A percentile compares a stretch with the other conserved stretches of the same genome.
phyloP scores from a whole-genome alignment of 2,113 vertebrate genomes.

The Zeus faber region DNA sequence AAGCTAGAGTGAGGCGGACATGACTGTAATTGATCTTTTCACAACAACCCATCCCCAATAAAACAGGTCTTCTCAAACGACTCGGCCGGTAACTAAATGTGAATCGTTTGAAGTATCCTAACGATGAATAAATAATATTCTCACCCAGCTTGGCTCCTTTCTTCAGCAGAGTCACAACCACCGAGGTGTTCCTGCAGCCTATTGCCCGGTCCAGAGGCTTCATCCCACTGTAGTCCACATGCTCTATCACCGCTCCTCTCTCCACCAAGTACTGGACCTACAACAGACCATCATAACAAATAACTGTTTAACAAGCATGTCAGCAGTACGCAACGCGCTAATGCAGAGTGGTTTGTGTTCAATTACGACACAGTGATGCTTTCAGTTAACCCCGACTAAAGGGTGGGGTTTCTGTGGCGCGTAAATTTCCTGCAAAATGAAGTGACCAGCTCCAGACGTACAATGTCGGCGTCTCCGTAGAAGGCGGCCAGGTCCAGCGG shows the following conservation, averaged over 20 bases:
- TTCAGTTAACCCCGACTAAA: slow-evolving; percentile 16
- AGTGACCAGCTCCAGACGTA: slow-evolving; percentile 69
- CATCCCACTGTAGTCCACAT: slow-evolving; percentile 96
- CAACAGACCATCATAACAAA: neutral
- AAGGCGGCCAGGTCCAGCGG: slow-evolving; percentile 95
- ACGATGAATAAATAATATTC: slow-evolving; percentile 5
- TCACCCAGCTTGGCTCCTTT: slow-evolving; percentile 96
- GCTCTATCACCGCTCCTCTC: slow-evolving; percentile 92
- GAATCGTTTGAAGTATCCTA: neutral
- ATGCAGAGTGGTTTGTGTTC: slow-evolving; percentile 18
- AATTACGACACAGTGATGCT: slow-evolving; percentile 17
- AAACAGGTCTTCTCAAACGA: too few relatives aligned
- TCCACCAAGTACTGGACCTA: slow-evolving; percentile 98
- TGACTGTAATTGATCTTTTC: too few relatives aligned
- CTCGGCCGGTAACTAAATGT: neutral
- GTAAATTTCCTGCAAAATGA: slow-evolving; percentile 7
- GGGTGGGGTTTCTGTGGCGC: neutral
- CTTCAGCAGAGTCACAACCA: slow-evolving; percentile 89
- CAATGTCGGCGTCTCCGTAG: slow-evolving; percentile 93
- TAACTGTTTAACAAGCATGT: neutral
- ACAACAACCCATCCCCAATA: too few relatives aligned
- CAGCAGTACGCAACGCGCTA: neutral
- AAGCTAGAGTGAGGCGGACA: too few relatives aligned
- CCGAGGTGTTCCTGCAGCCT: slow-evolving; percentile 90
- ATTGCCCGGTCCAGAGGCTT: slow-evolving; percentile 95